Conservation (phyloP, 2,113 vertebrate species). For the Saimiri boliviensis region DNA sequence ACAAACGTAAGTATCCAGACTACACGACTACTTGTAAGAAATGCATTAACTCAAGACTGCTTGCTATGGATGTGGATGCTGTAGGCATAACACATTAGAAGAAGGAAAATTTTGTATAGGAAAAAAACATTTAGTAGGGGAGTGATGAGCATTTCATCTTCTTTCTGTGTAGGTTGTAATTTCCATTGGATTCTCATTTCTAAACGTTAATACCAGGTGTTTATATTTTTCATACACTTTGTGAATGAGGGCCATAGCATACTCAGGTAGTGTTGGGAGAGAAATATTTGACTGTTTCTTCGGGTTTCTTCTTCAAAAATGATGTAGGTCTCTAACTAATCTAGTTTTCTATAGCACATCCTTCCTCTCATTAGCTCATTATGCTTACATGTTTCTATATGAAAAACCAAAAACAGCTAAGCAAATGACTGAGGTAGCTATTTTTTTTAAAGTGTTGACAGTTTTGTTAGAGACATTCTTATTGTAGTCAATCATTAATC, state of each 20-base stretch:
- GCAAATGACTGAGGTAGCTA: conserved; percentile 51
- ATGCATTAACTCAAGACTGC: neutral
- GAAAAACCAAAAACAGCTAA: conserved; percentile 53
- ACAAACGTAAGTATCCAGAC: neutral
- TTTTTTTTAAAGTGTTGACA: conserved; percentile 70
- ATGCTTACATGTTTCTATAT: conserved; percentile 47
- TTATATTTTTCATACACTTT: neutral
- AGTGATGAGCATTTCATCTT: neutral
- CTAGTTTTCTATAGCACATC: neutral
- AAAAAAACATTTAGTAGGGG: neutral
- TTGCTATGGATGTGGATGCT: too few species aligned
- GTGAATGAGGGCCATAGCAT: neutral
- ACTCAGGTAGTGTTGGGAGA: neutral
- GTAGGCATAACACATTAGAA: neutral
- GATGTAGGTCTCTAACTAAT: neutral
- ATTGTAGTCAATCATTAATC: conserved; percentile 74
- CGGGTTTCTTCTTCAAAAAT: neutral
- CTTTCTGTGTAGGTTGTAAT: neutral
- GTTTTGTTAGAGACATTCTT: conserved; percentile 62
- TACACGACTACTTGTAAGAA: neutral
- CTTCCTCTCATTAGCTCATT: neutral
- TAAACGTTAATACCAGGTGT: neutral
- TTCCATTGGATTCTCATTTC: neutral
- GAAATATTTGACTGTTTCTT: neutral
- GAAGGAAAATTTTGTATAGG: neutral